Percentiles rank a stretch among this genome's conserved stretches.
phyloP scores from a whole-genome alignment of 2,113 vertebrate species.

The Scalopus aquaticus region DNA sequence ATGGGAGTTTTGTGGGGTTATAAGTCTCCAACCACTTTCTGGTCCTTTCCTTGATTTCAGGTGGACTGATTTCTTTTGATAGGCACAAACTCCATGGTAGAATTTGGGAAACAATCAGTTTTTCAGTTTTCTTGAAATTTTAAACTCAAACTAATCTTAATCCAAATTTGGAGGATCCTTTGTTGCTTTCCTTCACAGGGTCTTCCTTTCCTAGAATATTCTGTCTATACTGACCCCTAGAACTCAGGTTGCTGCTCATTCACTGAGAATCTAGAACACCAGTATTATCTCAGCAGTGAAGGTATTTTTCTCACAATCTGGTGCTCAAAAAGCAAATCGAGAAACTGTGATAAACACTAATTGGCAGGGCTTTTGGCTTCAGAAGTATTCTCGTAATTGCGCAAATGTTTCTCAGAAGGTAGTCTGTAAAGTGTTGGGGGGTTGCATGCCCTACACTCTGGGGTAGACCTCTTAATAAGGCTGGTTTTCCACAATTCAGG shows the following conservation, averaged over 20 bases:
- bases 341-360: constrained; percentile 64
- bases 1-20: background rate
- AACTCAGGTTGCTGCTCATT: background rate
- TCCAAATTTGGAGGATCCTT: background rate
- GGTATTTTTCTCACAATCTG: constrained; percentile 64
- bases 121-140: background rate
- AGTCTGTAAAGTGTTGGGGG: background rate
- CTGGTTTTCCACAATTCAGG: background rate
- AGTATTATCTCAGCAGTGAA: background rate
- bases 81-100: background rate
- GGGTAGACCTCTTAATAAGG: background rate
- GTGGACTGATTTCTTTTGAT: background rate
- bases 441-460: background rate
- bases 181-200: background rate
- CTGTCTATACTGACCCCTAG: background rate
- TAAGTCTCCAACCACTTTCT: background rate
- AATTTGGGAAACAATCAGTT: background rate
- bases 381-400: constrained; percentile 18
- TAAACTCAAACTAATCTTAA: background rate
- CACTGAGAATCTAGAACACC: constrained; percentile 25
- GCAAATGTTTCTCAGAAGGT: constrained; percentile 20
- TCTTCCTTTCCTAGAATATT: background rate
- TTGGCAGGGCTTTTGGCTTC: constrained; percentile 33
- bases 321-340: background rate
- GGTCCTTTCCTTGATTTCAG: background rate